phyloP scores from a whole-genome alignment of 1,140 invertebrate species.

The Eueides isabella region DNA sequence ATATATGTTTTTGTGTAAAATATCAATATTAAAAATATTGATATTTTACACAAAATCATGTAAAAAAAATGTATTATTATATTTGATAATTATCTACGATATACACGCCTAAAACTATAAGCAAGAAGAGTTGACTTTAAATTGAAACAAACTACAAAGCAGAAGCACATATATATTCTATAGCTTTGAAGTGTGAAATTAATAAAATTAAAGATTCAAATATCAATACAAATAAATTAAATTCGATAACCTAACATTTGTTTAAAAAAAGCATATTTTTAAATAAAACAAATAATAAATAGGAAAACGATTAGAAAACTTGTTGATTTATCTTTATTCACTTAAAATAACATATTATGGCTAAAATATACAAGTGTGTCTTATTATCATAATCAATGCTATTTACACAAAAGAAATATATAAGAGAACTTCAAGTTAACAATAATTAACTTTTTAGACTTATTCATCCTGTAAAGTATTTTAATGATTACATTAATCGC shows the following conservation, averaged over 20 bases:
- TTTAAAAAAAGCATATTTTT: background rate
- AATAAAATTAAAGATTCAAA: too few relatives aligned
- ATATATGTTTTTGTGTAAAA: too few relatives aligned
- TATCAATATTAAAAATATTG: too few relatives aligned
- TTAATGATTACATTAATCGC: conserved; percentile 65
- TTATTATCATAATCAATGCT: background rate
- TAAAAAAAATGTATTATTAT: too few relatives aligned
- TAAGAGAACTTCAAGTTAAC: conserved; percentile 4
- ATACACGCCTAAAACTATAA: conserved; percentile 3
- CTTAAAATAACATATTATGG: conserved; percentile 50
- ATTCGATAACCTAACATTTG: background rate
- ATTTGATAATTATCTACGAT: background rate
- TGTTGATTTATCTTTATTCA: too few relatives aligned
- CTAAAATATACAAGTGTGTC: conserved; percentile 66
- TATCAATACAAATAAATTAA: background rate
- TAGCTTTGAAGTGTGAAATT: too few relatives aligned
- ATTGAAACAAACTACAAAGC: too few relatives aligned
- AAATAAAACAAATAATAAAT: background rate
- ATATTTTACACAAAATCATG: too few relatives aligned
- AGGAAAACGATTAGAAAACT: too few relatives aligned
- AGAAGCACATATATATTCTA: too few relatives aligned
- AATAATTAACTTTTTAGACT: conserved; percentile 49
- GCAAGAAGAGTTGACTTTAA: background rate
- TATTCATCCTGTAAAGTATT: conserved; percentile 73
- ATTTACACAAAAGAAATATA: background rate